These are phyloP conservation scores for Hippasteria phrygiana DNA, from an alignment of 53 echinoderm and acorn worm genomes.

Conservation along the genomic window DNA sequence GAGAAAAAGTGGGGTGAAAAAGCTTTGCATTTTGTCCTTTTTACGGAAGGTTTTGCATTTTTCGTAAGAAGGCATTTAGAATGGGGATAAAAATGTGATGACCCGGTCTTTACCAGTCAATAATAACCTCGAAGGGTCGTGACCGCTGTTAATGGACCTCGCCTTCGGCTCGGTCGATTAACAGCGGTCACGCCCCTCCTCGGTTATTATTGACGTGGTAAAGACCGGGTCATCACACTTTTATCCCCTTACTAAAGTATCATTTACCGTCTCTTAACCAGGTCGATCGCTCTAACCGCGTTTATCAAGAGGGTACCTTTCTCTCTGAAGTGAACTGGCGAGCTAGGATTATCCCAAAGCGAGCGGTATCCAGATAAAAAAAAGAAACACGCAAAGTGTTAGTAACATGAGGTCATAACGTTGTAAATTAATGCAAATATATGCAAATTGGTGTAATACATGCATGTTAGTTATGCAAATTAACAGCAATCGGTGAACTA, in stretches of 20 bases:
- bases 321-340: constrained; percentile 27
- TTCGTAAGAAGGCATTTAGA: no score
- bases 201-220: neutral
- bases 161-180: no score
- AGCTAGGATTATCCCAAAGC: neutral
- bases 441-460: neutral
- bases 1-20: no score
- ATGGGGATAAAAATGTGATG: no score
- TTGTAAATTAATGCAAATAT: no score
- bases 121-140: no score
- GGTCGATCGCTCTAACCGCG: constrained; percentile 48
- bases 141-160: no score
- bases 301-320: constrained; percentile 43
- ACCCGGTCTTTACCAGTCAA: no score
- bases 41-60: no score
- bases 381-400: constrained; percentile 13
- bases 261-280: constrained; percentile 58
- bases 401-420: no score
- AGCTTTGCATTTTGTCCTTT: no score
- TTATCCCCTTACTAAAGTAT: constrained; percentile 5
- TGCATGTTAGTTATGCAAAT: neutral
- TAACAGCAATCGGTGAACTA: neutral
- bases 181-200: neutral
- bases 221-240: no score
- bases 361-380: neutral